Conservation (phyloP, 53 echinoderm and acorn worm genomes). For the Echinometra lucunter region DNA sequence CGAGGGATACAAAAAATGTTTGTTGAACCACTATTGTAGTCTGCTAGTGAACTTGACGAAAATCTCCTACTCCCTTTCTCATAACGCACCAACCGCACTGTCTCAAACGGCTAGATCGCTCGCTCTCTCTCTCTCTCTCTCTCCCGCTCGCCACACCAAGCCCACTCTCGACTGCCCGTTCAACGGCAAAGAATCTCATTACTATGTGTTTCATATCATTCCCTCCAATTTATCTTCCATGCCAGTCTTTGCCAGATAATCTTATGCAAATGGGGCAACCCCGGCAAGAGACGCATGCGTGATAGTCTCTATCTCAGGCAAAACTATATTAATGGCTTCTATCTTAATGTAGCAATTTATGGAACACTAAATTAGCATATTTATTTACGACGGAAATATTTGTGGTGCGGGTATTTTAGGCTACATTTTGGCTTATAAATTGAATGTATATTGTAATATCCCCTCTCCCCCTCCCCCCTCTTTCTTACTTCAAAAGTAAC, state of each 20-base stretch:
- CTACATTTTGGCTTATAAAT: no score
- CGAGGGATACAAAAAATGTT: not conserved
- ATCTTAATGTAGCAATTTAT: not conserved
- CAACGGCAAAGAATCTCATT: conserved; percentile 68
- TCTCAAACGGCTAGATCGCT: not conserved
- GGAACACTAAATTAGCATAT: not conserved
- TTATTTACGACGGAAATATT: not conserved
- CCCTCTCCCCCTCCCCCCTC: no score
- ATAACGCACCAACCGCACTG: not conserved
- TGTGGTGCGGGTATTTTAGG: no score
- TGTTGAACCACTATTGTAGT: conserved; percentile 3
- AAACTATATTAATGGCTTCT: not conserved
- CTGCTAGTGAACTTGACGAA: not conserved
- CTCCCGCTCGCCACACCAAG: conserved; percentile 9
- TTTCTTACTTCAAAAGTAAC: no score
- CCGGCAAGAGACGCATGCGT: conserved; percentile 41
- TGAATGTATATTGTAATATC: no score
- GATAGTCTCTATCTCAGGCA: conserved; percentile 20
- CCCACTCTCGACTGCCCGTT: conserved; percentile 48
- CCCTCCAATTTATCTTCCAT: conserved; percentile 69
- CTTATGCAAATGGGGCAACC: conserved; percentile 70
- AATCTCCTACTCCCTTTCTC: conserved; percentile 35
- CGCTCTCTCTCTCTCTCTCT: not conserved
- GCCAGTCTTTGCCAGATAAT: conserved; percentile 68
- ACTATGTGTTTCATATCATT: conserved; percentile 63